Base-by-base conservation (phyloP, 2,797 vertebrate genomes). In the Thamnophis elegans region DNA sequence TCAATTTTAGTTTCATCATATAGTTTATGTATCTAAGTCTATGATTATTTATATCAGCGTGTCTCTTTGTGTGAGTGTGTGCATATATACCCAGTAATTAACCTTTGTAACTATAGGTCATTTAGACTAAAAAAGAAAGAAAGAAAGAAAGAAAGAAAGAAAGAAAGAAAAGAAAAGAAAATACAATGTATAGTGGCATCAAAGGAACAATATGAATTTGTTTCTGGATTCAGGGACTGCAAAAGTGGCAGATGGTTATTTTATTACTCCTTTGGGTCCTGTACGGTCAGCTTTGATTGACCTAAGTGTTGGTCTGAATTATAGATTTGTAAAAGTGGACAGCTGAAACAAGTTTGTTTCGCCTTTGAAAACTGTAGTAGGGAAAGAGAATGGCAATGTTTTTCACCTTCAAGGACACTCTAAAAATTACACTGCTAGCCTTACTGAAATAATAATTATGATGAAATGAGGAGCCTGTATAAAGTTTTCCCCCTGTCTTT, bases 401-500 rank as follows among this genome's bases (percentile, higher is more conserved):
- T 97, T 95, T 95, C 95, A 95, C 94, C 94, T 92, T 95, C 95
- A 92, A 94, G 94, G 94, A 97, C 94, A 93, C 94, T 95, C 94
- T 96, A 96, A 96, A 94, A 92, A 93, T 94, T 60, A 85, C 91
- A 96, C 92, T 96, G 95, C 95, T 96, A 94, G 87, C 95, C 95
- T 60, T 78, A 85, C n/a, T 18, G 11, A 51, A 59, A 60, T 59
- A 18, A 60, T 51, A 90, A 85, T 53, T 53, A 28, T 54, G 28
- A 53, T 55, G 51, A 87, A 73, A 96, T 96, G 95, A 95, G 92
- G 87, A 56, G 32, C 78, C 87, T 90, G 92, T 68, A 90, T 93
- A 95, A 96, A 93, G 96, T 96, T 97, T 97, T 90, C 94, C 95
- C 94, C 96, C 94, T 96, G 93, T 95, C 95, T 97, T 94, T 90